phyloP scores from a whole-genome alignment of 2,113 vertebrate genomes.

The Trinectes maculatus region DNA sequence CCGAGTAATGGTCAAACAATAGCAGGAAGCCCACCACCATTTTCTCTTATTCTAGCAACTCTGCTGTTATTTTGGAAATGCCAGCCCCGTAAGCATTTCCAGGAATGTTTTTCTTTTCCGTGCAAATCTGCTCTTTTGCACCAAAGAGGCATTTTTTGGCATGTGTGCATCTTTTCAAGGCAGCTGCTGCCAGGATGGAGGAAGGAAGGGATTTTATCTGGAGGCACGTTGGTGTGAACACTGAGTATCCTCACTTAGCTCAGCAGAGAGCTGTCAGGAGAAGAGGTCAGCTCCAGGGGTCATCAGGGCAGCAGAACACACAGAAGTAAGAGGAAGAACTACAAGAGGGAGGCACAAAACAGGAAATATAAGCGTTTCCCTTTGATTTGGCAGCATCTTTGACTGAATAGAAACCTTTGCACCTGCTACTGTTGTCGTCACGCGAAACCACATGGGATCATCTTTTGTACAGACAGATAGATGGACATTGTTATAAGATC shows the following conservation, averaged over 20 bases:
- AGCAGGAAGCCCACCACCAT: slow-evolving; percentile 63
- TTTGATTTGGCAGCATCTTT: slow-evolving; percentile 29
- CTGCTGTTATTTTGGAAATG: slow-evolving; percentile 60
- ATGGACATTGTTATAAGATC: too few relatives aligned
- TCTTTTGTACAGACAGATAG: too few relatives aligned
- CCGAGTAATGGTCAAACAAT: slow-evolving; percentile 67
- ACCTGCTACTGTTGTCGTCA: slow-evolving; percentile 16
- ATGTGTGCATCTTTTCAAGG: slow-evolving; percentile 56
- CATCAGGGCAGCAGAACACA: slow-evolving; percentile 33
- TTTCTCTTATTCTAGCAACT: slow-evolving; percentile 67
- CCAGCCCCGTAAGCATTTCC: slow-evolving; percentile 57
- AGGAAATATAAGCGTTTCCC: slow-evolving; percentile 54
- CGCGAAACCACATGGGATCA: slow-evolving; percentile 5
- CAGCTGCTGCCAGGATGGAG: slow-evolving; percentile 59
- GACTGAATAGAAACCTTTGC: slow-evolving; percentile 11
- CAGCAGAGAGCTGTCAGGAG: slow-evolving; percentile 45
- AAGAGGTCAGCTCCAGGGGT: slow-evolving; percentile 33
- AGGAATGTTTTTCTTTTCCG: slow-evolving; percentile 33
- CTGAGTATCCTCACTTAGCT: slow-evolving; percentile 47
- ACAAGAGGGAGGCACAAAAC: slow-evolving; percentile 34
- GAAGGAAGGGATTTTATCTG: slow-evolving; percentile 76
- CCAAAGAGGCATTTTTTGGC: slow-evolving; percentile 41
- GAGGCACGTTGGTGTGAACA: slow-evolving; percentile 32
- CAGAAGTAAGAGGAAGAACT: slow-evolving; percentile 7
- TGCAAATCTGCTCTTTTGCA: slow-evolving; percentile 41